phyloP scores from a whole-genome alignment of 2,113 vertebrate genomes.

The Tapirus terrestris region DNA sequence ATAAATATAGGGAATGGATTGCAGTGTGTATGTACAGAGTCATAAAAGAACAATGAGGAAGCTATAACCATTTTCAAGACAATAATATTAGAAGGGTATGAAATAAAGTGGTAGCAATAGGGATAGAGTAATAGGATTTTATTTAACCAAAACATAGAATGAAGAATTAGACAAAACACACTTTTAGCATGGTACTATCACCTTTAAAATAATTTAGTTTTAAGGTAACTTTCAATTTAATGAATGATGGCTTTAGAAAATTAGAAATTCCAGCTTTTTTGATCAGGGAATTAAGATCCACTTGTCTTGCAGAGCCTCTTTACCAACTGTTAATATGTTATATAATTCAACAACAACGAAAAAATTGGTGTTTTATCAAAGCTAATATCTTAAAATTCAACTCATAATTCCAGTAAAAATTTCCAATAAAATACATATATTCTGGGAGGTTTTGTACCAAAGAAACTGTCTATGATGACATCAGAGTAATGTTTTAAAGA shows the following conservation, averaged over 20 bases:
- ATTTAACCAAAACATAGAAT: neutral
- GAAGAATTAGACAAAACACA: neutral
- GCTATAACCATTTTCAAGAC: neutral
- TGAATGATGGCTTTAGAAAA: neutral
- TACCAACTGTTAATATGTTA: neutral
- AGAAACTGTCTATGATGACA: neutral
- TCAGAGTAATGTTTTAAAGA: neutral
- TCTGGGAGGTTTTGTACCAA: slow-evolving; percentile 44
- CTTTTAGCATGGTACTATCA: neutral
- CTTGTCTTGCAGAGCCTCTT: neutral
- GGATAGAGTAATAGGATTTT: neutral
- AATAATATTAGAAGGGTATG: neutral
- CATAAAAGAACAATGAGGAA: neutral
- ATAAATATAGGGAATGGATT: neutral
- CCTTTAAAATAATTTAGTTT: neutral
- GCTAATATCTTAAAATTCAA: neutral
- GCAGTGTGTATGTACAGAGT: neutral
- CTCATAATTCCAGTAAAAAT: neutral
- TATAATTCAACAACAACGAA: neutral
- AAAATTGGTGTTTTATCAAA: neutral
- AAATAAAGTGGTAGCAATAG: neutral
- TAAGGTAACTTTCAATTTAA: neutral
- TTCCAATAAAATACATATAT: neutral
- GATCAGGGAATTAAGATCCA: neutral
- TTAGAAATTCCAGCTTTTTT: neutral